phyloP scores from a whole-genome alignment of 1,140 invertebrate species.

The Brachionus rubens region DNA sequence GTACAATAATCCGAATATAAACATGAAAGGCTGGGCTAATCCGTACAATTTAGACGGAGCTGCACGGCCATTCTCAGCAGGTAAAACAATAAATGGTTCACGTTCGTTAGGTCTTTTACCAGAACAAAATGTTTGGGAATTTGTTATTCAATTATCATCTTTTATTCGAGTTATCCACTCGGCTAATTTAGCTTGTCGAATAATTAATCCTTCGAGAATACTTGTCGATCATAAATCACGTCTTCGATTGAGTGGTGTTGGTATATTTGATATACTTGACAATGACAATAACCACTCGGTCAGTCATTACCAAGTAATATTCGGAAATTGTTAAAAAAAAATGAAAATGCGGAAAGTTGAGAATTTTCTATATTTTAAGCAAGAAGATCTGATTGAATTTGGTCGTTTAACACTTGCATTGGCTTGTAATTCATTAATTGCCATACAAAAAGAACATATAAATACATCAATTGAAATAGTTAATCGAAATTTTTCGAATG shows the following conservation, averaged over 20 bases:
- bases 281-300: constrained; percentile 70
- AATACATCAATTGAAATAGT: constrained; percentile 83
- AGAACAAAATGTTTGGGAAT: constrained; percentile 87
- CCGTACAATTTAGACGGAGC: constrained; percentile 65
- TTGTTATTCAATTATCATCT: constrained; percentile 91
- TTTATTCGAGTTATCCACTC: constrained; percentile 85
- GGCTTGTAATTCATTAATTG: constrained; percentile 81
- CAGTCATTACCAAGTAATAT: constrained; percentile 69
- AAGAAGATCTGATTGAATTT: constrained; percentile 85
- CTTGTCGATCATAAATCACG: constrained; percentile 47
- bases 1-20: constrained; percentile 64
- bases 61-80: constrained; percentile 50
- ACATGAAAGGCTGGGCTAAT: constrained; percentile 71
- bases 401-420: constrained; percentile 86
- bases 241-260: constrained; percentile 76
- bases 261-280: constrained; percentile 77
- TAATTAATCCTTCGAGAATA: constrained; percentile 32
- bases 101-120: constrained; percentile 68
- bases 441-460: constrained; percentile 74
- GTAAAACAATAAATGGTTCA: constrained; percentile 48
- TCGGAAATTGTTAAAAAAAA: constrained; percentile 30
- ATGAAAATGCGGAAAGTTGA: neutral
- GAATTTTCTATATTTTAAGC: constrained; percentile 59
- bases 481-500: constrained; percentile 77
- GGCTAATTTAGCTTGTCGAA: constrained; percentile 64